Evolutionary conservation across 2,797 vertebrate species (phyloP).

Genomic region (Vultur gryphus): DNA sequence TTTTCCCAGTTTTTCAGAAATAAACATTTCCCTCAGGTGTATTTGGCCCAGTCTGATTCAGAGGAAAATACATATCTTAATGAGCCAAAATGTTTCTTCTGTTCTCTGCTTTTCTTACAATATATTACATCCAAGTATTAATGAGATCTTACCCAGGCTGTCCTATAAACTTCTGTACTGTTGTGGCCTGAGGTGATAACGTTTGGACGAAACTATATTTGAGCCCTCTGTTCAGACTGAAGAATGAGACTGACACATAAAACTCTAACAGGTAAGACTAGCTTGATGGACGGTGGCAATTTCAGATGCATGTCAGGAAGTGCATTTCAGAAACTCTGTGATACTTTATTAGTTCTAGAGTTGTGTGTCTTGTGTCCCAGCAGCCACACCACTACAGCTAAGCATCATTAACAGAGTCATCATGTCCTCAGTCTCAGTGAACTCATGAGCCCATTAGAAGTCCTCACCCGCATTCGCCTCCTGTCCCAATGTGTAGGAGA

Average conservation of each 20-base stretch:
- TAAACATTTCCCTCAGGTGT: not conserved
- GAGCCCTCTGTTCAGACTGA: not conserved
- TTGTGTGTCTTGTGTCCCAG: not conserved
- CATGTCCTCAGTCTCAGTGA: not conserved
- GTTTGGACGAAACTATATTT: not conserved
- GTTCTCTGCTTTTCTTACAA: not conserved
- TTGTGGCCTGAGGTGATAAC: not conserved
- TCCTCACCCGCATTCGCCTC: not conserved
- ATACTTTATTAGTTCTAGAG: not conserved
- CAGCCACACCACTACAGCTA: not conserved
- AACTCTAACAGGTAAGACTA: not conserved
- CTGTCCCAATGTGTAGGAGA: not conserved
- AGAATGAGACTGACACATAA: not conserved
- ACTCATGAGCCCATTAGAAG: not conserved
- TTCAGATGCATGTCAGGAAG: not conserved
- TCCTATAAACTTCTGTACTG: not conserved
- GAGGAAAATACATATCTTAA: not conserved
- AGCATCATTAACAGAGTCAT: not conserved
- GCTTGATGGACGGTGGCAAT: not conserved
- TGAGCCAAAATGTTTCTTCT: not conserved
- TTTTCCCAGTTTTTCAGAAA: not conserved
- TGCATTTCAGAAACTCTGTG: not conserved
- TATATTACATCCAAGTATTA: not conserved
- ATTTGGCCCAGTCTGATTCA: not conserved
- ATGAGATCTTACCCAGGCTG: not conserved